phyloP scores from a whole-genome alignment of 2,113 vertebrate genomes.

The Carlito syrichta region DNA sequence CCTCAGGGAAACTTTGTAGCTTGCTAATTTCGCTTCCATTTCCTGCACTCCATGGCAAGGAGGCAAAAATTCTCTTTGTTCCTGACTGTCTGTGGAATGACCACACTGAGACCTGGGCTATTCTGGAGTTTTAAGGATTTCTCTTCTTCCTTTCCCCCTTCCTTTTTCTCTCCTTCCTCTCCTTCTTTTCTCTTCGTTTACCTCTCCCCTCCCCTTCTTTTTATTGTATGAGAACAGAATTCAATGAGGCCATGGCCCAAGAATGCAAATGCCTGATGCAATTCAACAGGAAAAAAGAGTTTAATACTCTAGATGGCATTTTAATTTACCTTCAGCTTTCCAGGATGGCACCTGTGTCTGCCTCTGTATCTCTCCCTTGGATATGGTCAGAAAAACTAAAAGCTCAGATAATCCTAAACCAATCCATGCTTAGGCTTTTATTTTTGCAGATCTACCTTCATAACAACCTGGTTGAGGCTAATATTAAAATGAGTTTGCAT shows the following conservation, averaged over 20 bases:
- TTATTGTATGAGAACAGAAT: background rate
- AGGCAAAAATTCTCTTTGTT: rapidly evolving
- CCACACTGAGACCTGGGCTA: background rate
- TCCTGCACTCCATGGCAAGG: background rate
- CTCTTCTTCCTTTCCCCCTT: background rate
- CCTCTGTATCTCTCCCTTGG: background rate
- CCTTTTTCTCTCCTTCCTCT: background rate
- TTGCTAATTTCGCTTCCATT: background rate
- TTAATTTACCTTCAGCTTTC: slow-evolving; percentile 47
- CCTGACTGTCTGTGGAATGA: background rate
- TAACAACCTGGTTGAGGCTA: slow-evolving; percentile 26
- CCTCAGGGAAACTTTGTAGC: too few relatives aligned
- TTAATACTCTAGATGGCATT: background rate
- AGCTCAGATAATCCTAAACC: slow-evolving; percentile 45
- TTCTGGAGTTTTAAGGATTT: background rate
- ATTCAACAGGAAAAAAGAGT: background rate
- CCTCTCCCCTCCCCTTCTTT: background rate
- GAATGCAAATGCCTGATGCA: background rate
- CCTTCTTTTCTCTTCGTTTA: background rate
- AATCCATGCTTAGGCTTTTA: slow-evolving; percentile 2
- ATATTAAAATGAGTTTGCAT: slow-evolving; percentile 1
- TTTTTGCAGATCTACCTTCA: slow-evolving; percentile 36
- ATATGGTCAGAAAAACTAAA: slow-evolving; percentile 34
- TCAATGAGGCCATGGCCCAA: background rate
- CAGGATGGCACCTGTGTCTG: background rate